phyloP scores from a whole-genome alignment of 2,797 vertebrate species.

The Cyclura pinguis region DNA sequence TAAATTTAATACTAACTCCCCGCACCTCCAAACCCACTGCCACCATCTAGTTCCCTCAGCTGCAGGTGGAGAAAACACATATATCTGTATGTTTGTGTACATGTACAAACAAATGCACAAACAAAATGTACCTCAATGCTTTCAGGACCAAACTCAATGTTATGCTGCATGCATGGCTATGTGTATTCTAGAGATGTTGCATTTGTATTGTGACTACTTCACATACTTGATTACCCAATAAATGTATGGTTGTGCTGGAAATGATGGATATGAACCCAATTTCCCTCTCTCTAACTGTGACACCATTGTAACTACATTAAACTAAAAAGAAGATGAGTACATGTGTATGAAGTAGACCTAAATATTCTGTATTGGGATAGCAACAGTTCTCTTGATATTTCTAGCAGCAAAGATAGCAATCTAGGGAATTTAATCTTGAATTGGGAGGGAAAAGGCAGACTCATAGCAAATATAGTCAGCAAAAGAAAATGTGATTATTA shows the following conservation, averaged over 20 bases:
- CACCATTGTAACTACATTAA: background rate
- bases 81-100: background rate
- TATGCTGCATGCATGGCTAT: background rate
- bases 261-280: background rate
- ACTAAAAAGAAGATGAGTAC: background rate
- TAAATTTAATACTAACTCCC: no score
- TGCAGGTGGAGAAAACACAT: background rate
- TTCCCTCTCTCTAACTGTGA: background rate
- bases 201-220: no score
- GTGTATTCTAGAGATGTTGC: no score
- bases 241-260: background rate
- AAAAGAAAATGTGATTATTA: background rate
- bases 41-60: no score
- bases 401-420: background rate
- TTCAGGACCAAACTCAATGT: background rate
- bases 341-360: background rate
- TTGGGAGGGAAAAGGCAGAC: background rate
- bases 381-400: background rate
- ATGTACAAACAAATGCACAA: no score
- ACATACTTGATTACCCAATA: background rate
- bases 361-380: background rate
- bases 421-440: background rate
- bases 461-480: background rate
- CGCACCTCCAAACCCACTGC: no score
- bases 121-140: background rate